Evolutionary conservation across 2,113 vertebrate species (phyloP), one percentile per base, ranked within the genome.

Genomic region (Pachycephala philippinensis): DNA sequence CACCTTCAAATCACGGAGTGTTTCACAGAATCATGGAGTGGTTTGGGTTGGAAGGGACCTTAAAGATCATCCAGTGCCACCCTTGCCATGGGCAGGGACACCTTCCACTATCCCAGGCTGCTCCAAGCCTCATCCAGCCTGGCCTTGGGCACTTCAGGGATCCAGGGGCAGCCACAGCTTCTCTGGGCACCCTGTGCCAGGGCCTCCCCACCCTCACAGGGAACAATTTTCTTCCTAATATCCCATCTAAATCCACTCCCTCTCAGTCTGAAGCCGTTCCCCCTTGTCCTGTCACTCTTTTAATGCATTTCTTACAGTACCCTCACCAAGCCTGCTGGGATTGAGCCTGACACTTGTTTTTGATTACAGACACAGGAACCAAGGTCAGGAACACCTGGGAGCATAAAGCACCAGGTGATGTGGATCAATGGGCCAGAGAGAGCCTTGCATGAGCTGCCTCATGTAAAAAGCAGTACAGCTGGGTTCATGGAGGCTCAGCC

Each of bases 111-210:
- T 7, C 23, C 63, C 63, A 69, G 27, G 28, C 0, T 53, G 33
- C 28, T 53, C 33, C 47, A 8, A 59, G 18, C 22, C 39, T 22
- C 0, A 0, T 28, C 5, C 45, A 52, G 0, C 22, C 45, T 15
- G 63, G 22, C 22, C 45, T 33, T 45, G 84, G 18, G 0, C 45
- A 68, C 6, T 61, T 18, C 45, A 87, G 54, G 39, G 54, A 69
- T 45, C 13, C 68, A 63, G 45, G 23, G 10, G 18, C 27, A 69
- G 37, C 53, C 45, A 37, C 37, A 68, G 45, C 39, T 60, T 0
- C 45, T 44, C 45, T 69, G 39, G 27, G 22, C 14, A 77, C 3
- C 13, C 27, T 52, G 33, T 60, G 22, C 63, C 72, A 60, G 39
- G 18, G 54, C 15, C 42, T 44, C 1, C 2, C 9, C 33, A 22